These are phyloP conservation scores for Carcinoscorpius rotundicauda DNA, from an alignment of 1,140 invertebrate genomes.

Conservation along the genomic window DNA sequence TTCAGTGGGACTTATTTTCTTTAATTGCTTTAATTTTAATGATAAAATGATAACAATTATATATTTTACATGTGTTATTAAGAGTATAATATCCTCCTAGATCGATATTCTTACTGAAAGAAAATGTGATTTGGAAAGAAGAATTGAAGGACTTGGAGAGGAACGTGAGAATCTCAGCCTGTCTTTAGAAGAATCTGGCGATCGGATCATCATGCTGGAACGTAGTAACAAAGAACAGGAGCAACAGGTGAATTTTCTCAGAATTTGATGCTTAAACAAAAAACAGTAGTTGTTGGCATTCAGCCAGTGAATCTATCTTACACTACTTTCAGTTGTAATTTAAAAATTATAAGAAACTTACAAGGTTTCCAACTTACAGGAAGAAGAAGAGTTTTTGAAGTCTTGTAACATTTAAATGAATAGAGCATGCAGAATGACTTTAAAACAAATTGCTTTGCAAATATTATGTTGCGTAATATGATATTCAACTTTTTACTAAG, in stretches of 20 bases:
- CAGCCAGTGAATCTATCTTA: neutral
- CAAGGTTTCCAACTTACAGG: neutral
- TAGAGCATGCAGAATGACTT: neutral
- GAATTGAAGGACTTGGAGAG: slow-evolving; percentile 46
- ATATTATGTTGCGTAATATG: too few relatives aligned
- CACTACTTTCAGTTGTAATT: neutral
- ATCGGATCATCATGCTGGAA: slow-evolving; percentile 71
- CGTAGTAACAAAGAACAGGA: slow-evolving; percentile 73
- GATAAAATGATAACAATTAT: too few relatives aligned
- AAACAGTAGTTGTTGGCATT: too few relatives aligned
- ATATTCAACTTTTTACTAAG: too few relatives aligned
- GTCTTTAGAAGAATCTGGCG: slow-evolving; percentile 74
- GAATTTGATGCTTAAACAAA: too few relatives aligned
- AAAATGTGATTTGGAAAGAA: slow-evolving; percentile 67
- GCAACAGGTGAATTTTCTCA: slow-evolving; percentile 36
- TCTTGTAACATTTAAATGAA: neutral
- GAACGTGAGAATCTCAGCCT: slow-evolving; percentile 64
- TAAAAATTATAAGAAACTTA: neutral
- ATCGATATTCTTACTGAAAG: slow-evolving; percentile 69
- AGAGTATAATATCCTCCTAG: slow-evolving; percentile 29
- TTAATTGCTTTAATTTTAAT: too few relatives aligned
- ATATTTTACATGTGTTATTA: too few relatives aligned
- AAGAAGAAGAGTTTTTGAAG: neutral
- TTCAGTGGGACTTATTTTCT: too few relatives aligned
- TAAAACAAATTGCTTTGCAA: too few relatives aligned